Evolutionary conservation across 1,140 invertebrate species (phyloP).

Genomic region (Berghia stephanieae): DNA sequence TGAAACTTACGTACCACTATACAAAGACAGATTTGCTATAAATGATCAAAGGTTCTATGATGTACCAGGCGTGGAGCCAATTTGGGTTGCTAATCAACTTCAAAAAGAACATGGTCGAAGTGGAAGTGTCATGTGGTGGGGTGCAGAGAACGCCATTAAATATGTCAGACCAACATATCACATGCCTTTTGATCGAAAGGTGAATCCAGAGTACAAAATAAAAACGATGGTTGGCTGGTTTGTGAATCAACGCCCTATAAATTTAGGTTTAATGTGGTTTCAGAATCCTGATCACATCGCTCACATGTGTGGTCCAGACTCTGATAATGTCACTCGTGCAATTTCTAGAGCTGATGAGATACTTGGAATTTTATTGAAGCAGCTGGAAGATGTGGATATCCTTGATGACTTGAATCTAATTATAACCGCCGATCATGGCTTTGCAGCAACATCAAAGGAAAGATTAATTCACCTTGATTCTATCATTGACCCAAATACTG

Average conservation of each 20-base stretch:
- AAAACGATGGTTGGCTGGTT: slow-evolving; percentile 77
- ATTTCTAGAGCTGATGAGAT: slow-evolving; percentile 45
- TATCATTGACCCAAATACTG: slow-evolving; percentile 65
- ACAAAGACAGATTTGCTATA: neutral
- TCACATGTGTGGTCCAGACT: slow-evolving; percentile 64
- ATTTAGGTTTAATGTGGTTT: slow-evolving; percentile 77
- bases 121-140: slow-evolving; percentile 42
- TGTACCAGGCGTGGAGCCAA: slow-evolving; percentile 8
- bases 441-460: slow-evolving; percentile 69
- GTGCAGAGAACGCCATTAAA: slow-evolving; percentile 41
- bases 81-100: slow-evolving; percentile 21
- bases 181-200: slow-evolving; percentile 31
- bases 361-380: slow-evolving; percentile 55
- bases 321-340: slow-evolving; percentile 50
- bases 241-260: slow-evolving; percentile 65
- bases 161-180: slow-evolving; percentile 41
- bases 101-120: slow-evolving; percentile 22
- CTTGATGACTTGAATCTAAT: slow-evolving; percentile 74
- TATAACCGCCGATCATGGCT: slow-evolving; percentile 81
- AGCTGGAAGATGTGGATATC: slow-evolving; percentile 61
- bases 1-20: slow-evolving; percentile 47
- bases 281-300: slow-evolving; percentile 77
- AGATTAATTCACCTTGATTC: slow-evolving; percentile 72
- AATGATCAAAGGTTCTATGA: slow-evolving; percentile 28
- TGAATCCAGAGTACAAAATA: slow-evolving; percentile 69